These are phyloP conservation scores for Eonycteris spelaea DNA, from an alignment of 2,113 vertebrate species.

Conservation along the genomic window DNA sequence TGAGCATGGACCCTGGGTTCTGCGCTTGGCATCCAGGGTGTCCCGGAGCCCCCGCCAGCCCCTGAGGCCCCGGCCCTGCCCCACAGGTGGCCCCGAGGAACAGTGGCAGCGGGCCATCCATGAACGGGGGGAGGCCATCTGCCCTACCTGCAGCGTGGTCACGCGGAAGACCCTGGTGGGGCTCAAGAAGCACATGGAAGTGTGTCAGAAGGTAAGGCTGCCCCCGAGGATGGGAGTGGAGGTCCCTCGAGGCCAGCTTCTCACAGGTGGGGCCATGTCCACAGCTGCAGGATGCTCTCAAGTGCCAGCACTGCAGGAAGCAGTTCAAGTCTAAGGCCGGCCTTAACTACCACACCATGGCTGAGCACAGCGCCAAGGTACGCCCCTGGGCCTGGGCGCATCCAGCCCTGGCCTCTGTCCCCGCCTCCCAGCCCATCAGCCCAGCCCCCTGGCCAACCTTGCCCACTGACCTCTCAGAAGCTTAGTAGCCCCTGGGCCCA, in stretches of 20 bases:
- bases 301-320: conserved; percentile 97
- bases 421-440: too few species aligned
- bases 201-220: conserved; percentile 93
- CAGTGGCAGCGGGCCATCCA: conserved; percentile 93
- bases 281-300: conserved; percentile 96
- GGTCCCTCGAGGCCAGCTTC: not conserved
- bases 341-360: conserved; percentile 98
- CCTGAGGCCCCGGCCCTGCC: conserved; percentile 35
- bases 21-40: not conserved
- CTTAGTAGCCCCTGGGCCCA: not conserved
- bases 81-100: conserved; percentile 84
- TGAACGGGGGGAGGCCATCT: conserved; percentile 92
- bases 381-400: not conserved
- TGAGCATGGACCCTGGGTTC: not conserved
- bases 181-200: conserved; percentile 98
- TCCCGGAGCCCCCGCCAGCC: not conserved
- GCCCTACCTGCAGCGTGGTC: conserved; percentile 93
- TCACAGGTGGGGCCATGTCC: conserved; percentile 36
- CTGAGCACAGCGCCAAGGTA: conserved; percentile 95
- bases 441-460: not conserved
- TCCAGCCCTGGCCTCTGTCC: not conserved
- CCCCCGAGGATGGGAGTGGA: not conserved
- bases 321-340: conserved; percentile 98
- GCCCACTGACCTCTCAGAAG: not conserved
- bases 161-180: conserved; percentile 94